phyloP scores from a whole-genome alignment of 2,797 vertebrate genomes.

The Philypnodon macrostomus region DNA sequence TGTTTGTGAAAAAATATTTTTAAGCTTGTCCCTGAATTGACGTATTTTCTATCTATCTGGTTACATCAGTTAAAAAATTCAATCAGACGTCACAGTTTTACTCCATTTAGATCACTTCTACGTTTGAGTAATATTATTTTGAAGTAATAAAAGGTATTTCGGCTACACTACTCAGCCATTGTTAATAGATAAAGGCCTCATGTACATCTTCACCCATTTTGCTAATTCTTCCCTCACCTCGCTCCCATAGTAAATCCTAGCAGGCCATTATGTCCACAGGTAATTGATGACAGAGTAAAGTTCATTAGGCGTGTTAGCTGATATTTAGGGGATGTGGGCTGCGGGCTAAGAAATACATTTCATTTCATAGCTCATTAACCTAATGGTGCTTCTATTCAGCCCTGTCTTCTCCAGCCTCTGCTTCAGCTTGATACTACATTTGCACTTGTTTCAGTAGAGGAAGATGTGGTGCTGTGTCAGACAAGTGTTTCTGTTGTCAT shows the following conservation, averaged over 20 bases:
- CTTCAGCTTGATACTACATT: slow-evolving; percentile 51
- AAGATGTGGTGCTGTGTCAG: slow-evolving; percentile 9
- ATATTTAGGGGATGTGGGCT: slow-evolving; percentile 58
- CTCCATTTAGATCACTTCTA: no score
- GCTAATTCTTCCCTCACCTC: background rate
- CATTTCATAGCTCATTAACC: slow-evolving; percentile 72
- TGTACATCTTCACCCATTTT: background rate
- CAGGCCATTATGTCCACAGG: slow-evolving; percentile 34
- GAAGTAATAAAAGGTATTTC: no score
- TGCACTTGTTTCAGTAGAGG: slow-evolving; percentile 16
- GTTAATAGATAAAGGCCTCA: background rate
- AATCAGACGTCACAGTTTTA: no score
- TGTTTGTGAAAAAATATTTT: no score
- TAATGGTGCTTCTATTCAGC: slow-evolving; percentile 45
- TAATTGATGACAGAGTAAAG: slow-evolving; percentile 64
- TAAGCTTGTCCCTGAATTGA: no score
- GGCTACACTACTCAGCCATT: no score
- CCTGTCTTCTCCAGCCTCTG: slow-evolving; percentile 14
- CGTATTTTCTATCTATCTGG: no score
- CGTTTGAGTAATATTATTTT: no score
- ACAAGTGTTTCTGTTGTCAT: background rate
- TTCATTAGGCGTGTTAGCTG: slow-evolving; percentile 65
- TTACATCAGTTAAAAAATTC: no score
- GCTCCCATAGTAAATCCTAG: slow-evolving; percentile 19
- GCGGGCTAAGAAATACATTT: slow-evolving; percentile 64